Base-by-base conservation (phyloP, 2,888 invertebrate species). In the Itoplectis maculator region DNA sequence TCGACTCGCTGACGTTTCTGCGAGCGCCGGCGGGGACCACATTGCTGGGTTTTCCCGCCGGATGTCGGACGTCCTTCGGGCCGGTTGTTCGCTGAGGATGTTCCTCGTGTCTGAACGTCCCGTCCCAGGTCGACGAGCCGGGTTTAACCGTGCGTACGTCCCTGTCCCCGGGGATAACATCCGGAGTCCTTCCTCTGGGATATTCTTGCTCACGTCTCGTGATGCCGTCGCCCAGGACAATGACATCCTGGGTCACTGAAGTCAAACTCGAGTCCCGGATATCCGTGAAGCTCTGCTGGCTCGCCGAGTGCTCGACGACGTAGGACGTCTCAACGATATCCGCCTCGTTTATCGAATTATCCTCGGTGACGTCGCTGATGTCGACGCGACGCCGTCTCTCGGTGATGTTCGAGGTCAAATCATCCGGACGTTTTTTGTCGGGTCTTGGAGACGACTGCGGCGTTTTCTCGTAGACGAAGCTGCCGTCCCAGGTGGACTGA, bases 401-500 rank as follows among this genome's bases (percentile, higher is more conserved):
- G 40, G 79, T 66, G 9, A 75, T 75, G 9, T 73, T 84, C n/a
- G 56, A 54, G 13, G 78, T 23, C 2, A 76, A 61, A 47, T 86
- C 83, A 4, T 56, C 59, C 3, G 83, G 79, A 68, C 29, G 47
- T 11, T 35, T 73, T 7, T 82, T 85, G 7, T 84, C 80, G 4
- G 82, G 63, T 81, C 86, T 85, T 15, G 68, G 63, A 20, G 83
- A 59, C 5, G 82, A 68, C 20, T 81, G 76, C 0, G 70, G 29
- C 82, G 93, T 94, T 84, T 93, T 93, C 90, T 94, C 93, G 83
- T 93, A 94, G 20, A 92, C 90, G 81, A 95, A 95, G 86, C 94
- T 94, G 11, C 95, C 95, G 79, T 95, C 94, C 95, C 95, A 95
- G 9, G 90, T 84, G 0, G 92, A 91, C 15, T 90, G 89, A 0